These are phyloP conservation scores for Acrobasis consociella DNA, from an alignment of 2,888 invertebrate genomes.

Conservation along the genomic window DNA sequence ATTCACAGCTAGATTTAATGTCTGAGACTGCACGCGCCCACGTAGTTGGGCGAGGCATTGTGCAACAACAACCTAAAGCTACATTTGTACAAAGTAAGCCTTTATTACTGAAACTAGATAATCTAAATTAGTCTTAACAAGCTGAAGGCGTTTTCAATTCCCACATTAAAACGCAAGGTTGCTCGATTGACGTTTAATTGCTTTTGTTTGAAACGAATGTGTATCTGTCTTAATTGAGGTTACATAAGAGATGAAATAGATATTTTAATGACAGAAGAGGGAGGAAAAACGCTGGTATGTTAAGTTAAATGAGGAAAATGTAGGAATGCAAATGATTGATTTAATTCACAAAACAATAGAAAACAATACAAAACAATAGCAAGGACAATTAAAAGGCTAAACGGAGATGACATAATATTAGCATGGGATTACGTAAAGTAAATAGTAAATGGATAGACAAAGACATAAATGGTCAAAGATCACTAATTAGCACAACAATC, in stretches of 20 bases:
- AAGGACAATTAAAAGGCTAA: neutral
- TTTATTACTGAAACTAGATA: conserved; percentile 53
- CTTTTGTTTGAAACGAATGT: conserved; percentile 21
- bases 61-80: conserved; percentile 35
- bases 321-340: neutral
- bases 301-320: neutral
- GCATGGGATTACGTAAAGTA: no score
- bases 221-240: conserved; percentile 21
- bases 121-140: conserved; percentile 62
- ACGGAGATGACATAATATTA: no score
- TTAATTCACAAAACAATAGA: no score
- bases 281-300: neutral
- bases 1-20: conserved; percentile 19
- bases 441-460: no score
- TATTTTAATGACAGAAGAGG: neutral
- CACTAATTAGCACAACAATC: no score
- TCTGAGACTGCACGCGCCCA: conserved; percentile 30
- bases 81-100: conserved; percentile 50
- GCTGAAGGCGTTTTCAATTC: conserved; percentile 55
- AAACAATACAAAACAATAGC: neutral
- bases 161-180: conserved; percentile 72
- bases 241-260: conserved; percentile 17
- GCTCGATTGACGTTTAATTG: conserved; percentile 30
- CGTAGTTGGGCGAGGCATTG: conserved; percentile 40
- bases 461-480: no score